Evolutionary conservation across 2,888 invertebrate genomes (phyloP).

Genomic region (Dascillus cervinus): DNA sequence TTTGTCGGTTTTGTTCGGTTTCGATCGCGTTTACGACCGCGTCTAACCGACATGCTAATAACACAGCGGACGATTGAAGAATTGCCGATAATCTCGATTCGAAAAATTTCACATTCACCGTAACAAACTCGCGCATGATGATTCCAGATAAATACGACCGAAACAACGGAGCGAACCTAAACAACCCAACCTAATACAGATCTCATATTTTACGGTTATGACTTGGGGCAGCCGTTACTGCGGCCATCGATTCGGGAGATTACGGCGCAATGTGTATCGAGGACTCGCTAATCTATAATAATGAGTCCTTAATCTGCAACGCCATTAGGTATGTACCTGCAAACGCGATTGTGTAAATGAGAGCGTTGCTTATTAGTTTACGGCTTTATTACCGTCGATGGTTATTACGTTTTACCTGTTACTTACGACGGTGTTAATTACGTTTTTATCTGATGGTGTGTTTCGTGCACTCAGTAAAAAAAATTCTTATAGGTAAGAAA

Average conservation of each 20-base stretch:
- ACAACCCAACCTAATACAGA: conserved; percentile 9
- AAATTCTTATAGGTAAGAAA: too few relatives aligned
- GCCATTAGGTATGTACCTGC: conserved; percentile 19
- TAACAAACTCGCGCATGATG: too few relatives aligned
- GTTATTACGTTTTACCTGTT: too few relatives aligned
- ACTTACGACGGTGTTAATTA: conserved; percentile 14
- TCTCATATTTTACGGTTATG: conserved; percentile 17
- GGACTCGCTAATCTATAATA: conserved; percentile 23
- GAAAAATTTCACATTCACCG: too few relatives aligned
- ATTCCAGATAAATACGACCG: too few relatives aligned
- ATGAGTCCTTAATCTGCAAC: conserved; percentile 24
- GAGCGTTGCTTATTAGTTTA: conserved; percentile 13
- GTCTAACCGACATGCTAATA: too few relatives aligned
- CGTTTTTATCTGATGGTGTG: conserved; percentile 13
- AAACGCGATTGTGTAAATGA: conserved; percentile 18
- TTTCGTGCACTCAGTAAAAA: conserved; percentile 6
- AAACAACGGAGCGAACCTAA: too few relatives aligned
- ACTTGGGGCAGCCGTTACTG: conserved; percentile 16
- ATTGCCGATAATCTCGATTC: too few relatives aligned
- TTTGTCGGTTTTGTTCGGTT: too few relatives aligned
- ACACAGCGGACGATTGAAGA: too few relatives aligned
- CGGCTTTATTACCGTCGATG: conserved; percentile 11
- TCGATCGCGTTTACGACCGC: too few relatives aligned
- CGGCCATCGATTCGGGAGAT: conserved; percentile 15
- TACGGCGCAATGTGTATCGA: conserved; percentile 18